These are phyloP conservation scores for Amphiprion ocellaris DNA, from an alignment of 2,113 vertebrate species.

Conservation along the genomic window DNA sequence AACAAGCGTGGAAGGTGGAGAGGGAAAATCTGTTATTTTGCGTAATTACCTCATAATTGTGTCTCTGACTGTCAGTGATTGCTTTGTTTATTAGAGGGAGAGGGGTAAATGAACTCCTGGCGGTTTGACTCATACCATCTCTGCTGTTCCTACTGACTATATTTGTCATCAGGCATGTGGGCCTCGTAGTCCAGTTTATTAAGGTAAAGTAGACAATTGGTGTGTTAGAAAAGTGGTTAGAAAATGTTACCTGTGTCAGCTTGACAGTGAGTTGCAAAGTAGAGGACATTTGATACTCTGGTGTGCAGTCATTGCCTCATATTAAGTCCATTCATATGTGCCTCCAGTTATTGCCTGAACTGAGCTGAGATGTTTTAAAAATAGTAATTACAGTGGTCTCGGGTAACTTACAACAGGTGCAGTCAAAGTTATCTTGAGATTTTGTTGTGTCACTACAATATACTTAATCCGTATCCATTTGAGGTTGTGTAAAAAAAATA, in stretches of 20 bases:
- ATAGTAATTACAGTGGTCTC: not conserved
- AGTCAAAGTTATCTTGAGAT: conserved; percentile 4
- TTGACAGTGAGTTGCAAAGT: conserved; percentile 30
- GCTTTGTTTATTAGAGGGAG: conserved; percentile 76
- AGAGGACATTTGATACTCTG: conserved; percentile 2
- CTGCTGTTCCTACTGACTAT: conserved; percentile 11
- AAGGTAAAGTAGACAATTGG: not conserved
- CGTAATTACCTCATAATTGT: conserved; percentile 81
- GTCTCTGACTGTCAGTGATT: conserved; percentile 73
- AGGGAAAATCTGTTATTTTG: conserved; percentile 78
- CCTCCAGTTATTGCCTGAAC: not conserved
- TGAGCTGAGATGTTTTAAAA: not conserved
- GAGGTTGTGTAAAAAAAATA: conserved; percentile 17
- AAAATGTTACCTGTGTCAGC: conserved; percentile 7
- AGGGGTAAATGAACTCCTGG: conserved; percentile 56
- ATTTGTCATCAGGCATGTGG: conserved; percentile 38
- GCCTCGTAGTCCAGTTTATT: conserved; percentile 28
- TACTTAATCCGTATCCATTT: conserved; percentile 7
- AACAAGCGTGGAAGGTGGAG: conserved; percentile 62
- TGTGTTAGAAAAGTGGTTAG: conserved; percentile 15
- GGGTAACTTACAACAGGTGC: not conserved
- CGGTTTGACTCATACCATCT: conserved; percentile 39
- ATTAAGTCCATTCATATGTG: conserved; percentile 1
- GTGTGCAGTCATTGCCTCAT: not conserved
- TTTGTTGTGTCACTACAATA: not conserved